phyloP scores from a whole-genome alignment of 2,113 vertebrate genomes.

The Apteryx owenii region DNA sequence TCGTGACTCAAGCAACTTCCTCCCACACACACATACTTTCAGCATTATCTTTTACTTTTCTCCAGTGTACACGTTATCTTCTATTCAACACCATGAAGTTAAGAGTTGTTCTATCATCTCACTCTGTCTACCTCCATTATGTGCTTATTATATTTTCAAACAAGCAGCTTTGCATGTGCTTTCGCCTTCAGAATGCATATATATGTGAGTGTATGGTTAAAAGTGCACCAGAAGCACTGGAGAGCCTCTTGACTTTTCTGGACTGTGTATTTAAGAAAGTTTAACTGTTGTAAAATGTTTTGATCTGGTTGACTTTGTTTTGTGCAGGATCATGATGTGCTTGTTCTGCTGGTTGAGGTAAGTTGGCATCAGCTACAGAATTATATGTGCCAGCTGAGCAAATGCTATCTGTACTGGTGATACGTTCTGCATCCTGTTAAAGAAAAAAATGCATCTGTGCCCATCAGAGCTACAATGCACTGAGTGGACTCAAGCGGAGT shows the following conservation, averaged over 20 bases:
- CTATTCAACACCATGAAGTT: neutral
- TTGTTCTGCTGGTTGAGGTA: neutral
- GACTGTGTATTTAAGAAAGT: neutral
- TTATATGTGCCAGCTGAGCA: neutral
- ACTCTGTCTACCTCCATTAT: neutral
- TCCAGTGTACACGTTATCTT: neutral
- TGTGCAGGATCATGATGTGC: neutral
- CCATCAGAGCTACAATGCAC: neutral
- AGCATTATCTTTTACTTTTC: neutral
- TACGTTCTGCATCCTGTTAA: neutral
- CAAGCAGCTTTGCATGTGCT: neutral
- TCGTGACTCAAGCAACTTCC: neutral
- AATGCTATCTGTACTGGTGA: neutral
- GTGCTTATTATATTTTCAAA: neutral
- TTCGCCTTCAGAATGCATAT: neutral
- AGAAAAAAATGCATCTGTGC: neutral
- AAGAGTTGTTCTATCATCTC: neutral
- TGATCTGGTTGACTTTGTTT: neutral
- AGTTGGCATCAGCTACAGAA: neutral
- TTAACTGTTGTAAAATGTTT: neutral
- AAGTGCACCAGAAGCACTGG: neutral
- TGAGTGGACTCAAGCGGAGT: neutral
- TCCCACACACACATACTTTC: neutral
- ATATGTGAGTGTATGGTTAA: fast-evolving
- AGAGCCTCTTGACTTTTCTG: neutral